Conservation (phyloP, 2,888 invertebrate genomes). For the Trichogramma evanescens region DNA sequence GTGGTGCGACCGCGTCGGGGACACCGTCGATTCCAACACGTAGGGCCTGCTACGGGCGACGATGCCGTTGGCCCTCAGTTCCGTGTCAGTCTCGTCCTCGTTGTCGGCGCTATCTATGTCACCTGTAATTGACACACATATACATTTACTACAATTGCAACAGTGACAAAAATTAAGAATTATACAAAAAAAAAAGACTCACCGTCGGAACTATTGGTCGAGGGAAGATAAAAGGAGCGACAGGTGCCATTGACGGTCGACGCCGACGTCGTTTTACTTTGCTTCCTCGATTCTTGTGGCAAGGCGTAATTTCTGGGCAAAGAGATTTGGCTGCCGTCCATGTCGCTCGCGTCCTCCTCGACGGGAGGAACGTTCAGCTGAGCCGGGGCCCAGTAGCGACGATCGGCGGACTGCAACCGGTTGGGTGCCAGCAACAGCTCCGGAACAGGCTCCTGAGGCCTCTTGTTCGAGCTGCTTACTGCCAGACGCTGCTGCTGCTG, state of each 20-base stretch:
- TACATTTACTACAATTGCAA: background rate
- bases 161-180: background rate
- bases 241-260: no score
- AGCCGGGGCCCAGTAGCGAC: conserved; percentile 32
- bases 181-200: conserved; percentile 27
- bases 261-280: conserved; percentile 36
- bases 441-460: conserved; percentile 66
- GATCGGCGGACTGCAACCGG: conserved; percentile 31
- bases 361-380: conserved; percentile 24
- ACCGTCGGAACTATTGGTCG: conserved; percentile 84
- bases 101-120: conserved; percentile 79
- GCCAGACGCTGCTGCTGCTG: conserved; percentile 28
- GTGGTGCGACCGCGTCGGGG: conserved; percentile 13
- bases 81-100: conserved; percentile 51
- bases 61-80: conserved; percentile 25
- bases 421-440: conserved; percentile 74
- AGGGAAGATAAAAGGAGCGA: conserved; percentile 59
- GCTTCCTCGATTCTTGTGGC: conserved; percentile 77
- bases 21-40: conserved; percentile 27
- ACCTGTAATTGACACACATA: conserved; percentile 47
- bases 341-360: conserved; percentile 41
- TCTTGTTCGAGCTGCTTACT: conserved; percentile 45
- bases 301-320: conserved; percentile 78
- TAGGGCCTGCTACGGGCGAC: conserved; percentile 26
- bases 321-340: conserved; percentile 60